Percentiles rank a stretch among this genome's conserved stretches.
These are phyloP conservation scores for Heliconius melpomene DNA, from an alignment of 1,140 invertebrate species.

Conservation along the genomic window DNA sequence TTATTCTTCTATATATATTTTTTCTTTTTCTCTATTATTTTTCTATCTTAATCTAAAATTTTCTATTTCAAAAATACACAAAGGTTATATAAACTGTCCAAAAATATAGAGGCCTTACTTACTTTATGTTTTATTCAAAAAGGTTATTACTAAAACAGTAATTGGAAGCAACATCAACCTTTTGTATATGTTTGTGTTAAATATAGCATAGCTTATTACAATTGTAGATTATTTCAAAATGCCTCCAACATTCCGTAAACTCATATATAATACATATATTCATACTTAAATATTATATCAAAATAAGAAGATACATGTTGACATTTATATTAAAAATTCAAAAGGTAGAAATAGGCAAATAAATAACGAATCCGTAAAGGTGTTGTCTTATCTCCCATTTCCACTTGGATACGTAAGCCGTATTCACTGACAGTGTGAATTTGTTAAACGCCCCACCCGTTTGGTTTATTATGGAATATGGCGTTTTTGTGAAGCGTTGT, in stretches of 20 bases:
- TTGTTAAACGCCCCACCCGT: conserved; percentile 18
- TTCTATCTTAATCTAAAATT: no score
- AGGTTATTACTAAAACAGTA: no score
- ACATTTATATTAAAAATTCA: conserved; percentile 4
- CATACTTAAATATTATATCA: background rate
- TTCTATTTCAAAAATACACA: no score
- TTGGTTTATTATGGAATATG: conserved; percentile 12
- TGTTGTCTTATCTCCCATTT: conserved; percentile 28
- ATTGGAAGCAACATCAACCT: no score
- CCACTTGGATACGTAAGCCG: conserved; percentile 28
- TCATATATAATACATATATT: background rate
- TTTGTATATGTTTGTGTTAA: no score
- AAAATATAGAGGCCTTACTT: no score
- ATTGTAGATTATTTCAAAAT: background rate
- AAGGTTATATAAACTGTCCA: no score
- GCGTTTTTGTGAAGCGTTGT: background rate
- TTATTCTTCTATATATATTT: no score
- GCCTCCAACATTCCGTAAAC: background rate
- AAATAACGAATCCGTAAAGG: conserved; percentile 25
- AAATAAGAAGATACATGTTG: background rate
- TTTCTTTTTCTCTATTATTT: no score
- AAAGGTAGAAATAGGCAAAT: conserved; percentile 9
- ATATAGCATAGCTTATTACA: no score
- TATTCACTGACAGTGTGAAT: conserved; percentile 21
- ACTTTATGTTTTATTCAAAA: no score